phyloP scores from a whole-genome alignment of 2,797 vertebrate genomes.

The Toxotes lorentzi region DNA sequence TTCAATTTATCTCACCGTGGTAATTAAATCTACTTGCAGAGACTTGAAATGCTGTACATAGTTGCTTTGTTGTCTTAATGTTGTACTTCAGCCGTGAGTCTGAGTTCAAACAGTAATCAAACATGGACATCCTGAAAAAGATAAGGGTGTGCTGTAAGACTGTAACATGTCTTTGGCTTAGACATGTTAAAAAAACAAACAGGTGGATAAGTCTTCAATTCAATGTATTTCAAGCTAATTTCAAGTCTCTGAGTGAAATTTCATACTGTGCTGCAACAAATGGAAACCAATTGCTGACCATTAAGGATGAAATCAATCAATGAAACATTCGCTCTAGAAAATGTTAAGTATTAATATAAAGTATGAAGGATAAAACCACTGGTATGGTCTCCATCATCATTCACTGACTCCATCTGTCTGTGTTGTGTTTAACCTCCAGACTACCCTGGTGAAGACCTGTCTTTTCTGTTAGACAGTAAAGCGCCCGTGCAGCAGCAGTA shows the following conservation, averaged over 20 bases:
- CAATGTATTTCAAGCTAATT: background rate
- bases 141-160: background rate
- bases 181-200: background rate
- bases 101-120: background rate
- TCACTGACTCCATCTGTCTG: conserved; percentile 53
- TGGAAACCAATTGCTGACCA: background rate
- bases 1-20: background rate
- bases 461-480: conserved; percentile 88
- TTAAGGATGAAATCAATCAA: background rate
- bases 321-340: background rate
- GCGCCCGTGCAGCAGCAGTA: conserved; percentile 75
- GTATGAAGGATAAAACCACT: background rate
- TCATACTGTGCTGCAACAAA: background rate
- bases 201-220: no score
- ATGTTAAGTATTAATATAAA: background rate
- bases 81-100: background rate
- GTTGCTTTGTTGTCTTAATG: background rate
- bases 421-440: conserved; percentile 81
- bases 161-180: background rate
- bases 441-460: conserved; percentile 88
- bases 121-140: background rate
- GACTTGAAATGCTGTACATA: background rate
- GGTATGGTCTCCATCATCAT: conserved; percentile 16
- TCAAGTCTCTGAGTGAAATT: background rate
- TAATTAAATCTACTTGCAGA: background rate